Conservation (phyloP, 2,888 invertebrate species). For the Drosophila flavopinicola region DNA sequence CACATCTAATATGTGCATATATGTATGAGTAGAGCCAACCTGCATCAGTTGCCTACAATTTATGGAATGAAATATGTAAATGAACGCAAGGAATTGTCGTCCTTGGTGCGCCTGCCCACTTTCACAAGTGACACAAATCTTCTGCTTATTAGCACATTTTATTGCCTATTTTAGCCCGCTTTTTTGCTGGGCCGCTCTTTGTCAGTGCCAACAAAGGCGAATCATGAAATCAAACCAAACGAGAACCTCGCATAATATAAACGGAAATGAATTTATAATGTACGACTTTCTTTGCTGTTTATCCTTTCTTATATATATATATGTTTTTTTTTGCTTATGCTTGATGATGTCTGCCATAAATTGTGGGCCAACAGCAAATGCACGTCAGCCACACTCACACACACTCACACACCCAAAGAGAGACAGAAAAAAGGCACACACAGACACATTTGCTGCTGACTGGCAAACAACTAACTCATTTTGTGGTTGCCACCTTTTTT, state of each 20-base stretch:
- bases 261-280: constrained; percentile 78
- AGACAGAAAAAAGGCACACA: constrained; percentile 39
- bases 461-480: constrained; percentile 77
- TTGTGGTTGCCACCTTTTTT: constrained; percentile 73
- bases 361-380: constrained; percentile 37
- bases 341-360: constrained; percentile 44
- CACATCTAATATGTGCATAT: neutral
- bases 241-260: constrained; percentile 49
- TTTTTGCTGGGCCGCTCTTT: constrained; percentile 23
- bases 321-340: constrained; percentile 12
- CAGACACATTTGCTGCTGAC: constrained; percentile 30
- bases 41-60: constrained; percentile 1
- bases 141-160: constrained; percentile 74
- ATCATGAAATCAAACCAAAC: constrained; percentile 46
- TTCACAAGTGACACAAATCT: constrained; percentile 59
- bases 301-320: constrained; percentile 28
- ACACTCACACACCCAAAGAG: neutral
- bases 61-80: constrained; percentile 32
- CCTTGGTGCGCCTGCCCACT: neutral
- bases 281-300: constrained; percentile 43
- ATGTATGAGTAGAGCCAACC: neutral
- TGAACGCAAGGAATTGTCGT: constrained; percentile 6
- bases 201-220: constrained; percentile 32
- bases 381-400: constrained; percentile 22
- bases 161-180: constrained; percentile 56